phyloP scores from a whole-genome alignment of 2,797 vertebrate species.

The Characodon lateralis region DNA sequence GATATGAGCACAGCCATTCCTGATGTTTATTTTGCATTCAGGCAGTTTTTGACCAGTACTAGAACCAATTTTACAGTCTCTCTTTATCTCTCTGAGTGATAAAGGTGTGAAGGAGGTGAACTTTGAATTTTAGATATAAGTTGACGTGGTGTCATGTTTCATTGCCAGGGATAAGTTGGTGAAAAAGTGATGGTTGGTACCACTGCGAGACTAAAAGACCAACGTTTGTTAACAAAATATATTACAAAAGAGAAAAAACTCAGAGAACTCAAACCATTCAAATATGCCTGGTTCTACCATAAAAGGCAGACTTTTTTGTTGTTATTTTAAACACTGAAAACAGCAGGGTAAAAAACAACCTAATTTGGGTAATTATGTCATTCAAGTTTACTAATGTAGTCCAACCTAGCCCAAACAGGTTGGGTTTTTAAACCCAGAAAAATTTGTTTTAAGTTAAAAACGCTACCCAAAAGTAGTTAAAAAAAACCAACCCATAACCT shows the following conservation, averaged over 20 bases:
- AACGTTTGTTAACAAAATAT: background rate
- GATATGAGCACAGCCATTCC: constrained; percentile 6
- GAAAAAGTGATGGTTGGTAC: background rate
- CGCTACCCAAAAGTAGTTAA: too few relatives aligned
- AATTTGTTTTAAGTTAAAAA: too few relatives aligned
- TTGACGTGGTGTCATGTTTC: constrained; percentile 44
- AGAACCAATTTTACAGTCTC: background rate
- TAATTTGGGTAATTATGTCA: background rate
- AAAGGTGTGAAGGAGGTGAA: constrained; percentile 31
- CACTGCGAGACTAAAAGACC: background rate
- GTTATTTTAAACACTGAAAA: background rate
- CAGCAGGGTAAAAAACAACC: background rate
- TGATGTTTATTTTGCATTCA: constrained; percentile 15
- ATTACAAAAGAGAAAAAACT: background rate
- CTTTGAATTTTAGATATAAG: constrained; percentile 35
- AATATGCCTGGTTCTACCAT: background rate
- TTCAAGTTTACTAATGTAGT: background rate
- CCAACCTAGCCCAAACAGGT: too few relatives aligned
- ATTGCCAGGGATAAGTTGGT: constrained; percentile 2
- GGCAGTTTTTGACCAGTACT: constrained; percentile 2
- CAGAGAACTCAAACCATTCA: background rate
- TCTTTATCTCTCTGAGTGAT: constrained; percentile 32
- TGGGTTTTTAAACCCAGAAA: too few relatives aligned
- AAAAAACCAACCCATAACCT: background rate
- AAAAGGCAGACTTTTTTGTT: background rate